phyloP scores from a whole-genome alignment of 1,140 invertebrate species.

The Physella acuta region DNA sequence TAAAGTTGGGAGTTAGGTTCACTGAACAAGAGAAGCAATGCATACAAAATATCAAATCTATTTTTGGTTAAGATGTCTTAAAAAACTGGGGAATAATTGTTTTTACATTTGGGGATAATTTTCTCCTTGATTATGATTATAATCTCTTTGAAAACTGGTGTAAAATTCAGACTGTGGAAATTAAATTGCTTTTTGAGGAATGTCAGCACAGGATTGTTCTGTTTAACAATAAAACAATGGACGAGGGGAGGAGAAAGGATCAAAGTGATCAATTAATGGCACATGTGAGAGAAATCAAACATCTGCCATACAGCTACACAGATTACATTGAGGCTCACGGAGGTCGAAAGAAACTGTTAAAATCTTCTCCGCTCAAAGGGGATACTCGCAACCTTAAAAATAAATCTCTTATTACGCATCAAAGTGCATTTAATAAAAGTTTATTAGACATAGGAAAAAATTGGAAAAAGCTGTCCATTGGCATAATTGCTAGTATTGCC shows the following conservation, averaged over 20 bases:
- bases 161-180: not conserved
- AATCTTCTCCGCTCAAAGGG: no score
- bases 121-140: not conserved
- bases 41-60: not conserved
- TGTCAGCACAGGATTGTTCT: not conserved
- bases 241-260: not conserved
- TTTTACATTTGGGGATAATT: not conserved
- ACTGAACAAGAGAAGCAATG: not conserved
- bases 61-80: not conserved
- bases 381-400: no score
- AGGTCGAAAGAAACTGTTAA: not conserved
- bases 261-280: conserved; percentile 6
- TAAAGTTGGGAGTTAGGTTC: conserved; percentile 45
- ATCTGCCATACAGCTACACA: not conserved
- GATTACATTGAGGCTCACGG: not conserved
- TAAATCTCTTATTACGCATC: no score
- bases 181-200: not conserved
- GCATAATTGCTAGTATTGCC: no score
- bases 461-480: no score
- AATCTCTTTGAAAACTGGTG: conserved; percentile 4
- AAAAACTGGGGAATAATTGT: conserved; percentile 5
- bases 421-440: no score
- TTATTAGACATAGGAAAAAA: no score
- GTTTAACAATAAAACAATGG: not conserved
- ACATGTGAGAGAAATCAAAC: not conserved